These are phyloP conservation scores for Leptoteleia sp. DNA, from an alignment of 1,140 invertebrate genomes.

Conservation along the genomic window DNA sequence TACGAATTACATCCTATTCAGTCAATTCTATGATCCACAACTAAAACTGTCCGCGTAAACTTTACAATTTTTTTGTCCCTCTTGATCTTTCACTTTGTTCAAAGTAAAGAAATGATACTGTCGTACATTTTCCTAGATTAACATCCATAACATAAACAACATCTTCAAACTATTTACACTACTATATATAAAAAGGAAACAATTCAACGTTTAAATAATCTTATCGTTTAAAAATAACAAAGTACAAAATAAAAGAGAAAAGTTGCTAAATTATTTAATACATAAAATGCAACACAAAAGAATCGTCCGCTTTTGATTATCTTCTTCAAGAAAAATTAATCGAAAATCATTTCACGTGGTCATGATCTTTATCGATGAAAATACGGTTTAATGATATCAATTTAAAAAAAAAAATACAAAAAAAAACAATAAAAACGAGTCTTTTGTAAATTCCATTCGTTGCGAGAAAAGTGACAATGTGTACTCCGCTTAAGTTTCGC, in stretches of 20 bases:
- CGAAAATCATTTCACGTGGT: not conserved
- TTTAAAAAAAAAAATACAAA: no score
- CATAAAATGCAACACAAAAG: slow-evolving; percentile 32
- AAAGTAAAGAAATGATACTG: slow-evolving; percentile 17
- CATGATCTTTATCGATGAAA: slow-evolving; percentile 4
- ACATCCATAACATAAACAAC: slow-evolving; percentile 52
- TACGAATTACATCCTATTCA: slow-evolving; percentile 73
- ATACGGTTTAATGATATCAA: not conserved
- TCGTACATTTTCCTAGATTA: slow-evolving; percentile 33
- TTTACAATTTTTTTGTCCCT: no score
- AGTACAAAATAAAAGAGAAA: slow-evolving; percentile 28
- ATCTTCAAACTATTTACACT: slow-evolving; percentile 46
- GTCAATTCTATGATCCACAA: slow-evolving; percentile 71
- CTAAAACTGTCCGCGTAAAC: no score
- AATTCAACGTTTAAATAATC: slow-evolving; percentile 53
- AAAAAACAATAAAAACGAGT: no score
- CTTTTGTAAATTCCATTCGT: slow-evolving; percentile 4
- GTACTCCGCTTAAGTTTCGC: no score
- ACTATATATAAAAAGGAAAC: slow-evolving; percentile 34
- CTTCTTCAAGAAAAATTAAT: slow-evolving; percentile 3
- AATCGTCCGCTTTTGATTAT: slow-evolving; percentile 35
- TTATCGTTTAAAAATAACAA: slow-evolving; percentile 33
- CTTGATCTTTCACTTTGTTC: slow-evolving; percentile 6
- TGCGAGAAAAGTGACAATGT: not conserved
- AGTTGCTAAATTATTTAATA: slow-evolving; percentile 8